Percentiles rank a stretch among this genome's conserved stretches.
These are phyloP conservation scores for Entosphenus tridentatus DNA, from an alignment of 2,113 vertebrate species.

Conservation along the genomic window DNA sequence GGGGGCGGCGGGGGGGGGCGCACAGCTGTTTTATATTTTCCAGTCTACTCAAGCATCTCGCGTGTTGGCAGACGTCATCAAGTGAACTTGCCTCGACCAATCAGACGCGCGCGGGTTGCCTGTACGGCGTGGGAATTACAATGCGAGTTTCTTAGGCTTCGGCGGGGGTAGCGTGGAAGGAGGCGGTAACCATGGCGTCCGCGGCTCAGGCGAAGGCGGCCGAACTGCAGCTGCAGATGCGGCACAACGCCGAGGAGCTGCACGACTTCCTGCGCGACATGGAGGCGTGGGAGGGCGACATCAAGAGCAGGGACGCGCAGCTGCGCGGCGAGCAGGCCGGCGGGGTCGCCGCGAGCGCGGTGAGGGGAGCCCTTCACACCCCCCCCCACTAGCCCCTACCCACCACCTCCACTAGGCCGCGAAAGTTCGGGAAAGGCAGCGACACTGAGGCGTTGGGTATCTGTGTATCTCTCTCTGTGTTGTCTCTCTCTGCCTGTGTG, in stretches of 20 bases:
- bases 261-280: constrained; percentile 68
- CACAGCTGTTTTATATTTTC: too few species aligned
- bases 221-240: constrained; percentile 66
- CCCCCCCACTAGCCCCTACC: neutral
- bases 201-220: constrained; percentile 24
- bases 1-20: too few species aligned
- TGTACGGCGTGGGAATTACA: too few species aligned
- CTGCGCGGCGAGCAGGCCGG: constrained; percentile 27
- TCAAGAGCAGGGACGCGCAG: constrained; percentile 56
- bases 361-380: neutral
- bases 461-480: neutral
- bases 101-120: too few species aligned
- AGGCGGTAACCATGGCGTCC: too few species aligned
- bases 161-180: too few species aligned
- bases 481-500: neutral
- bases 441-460: too few species aligned
- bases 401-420: neutral
- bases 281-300: constrained; percentile 67
- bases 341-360: constrained; percentile 6
- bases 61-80: too few species aligned
- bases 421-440: too few species aligned
- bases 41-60: too few species aligned
- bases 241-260: constrained; percentile 69
- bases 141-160: too few species aligned
- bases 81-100: too few species aligned